Conservation (phyloP, 2,888 invertebrate species). For the Drosophila histrio region DNA sequence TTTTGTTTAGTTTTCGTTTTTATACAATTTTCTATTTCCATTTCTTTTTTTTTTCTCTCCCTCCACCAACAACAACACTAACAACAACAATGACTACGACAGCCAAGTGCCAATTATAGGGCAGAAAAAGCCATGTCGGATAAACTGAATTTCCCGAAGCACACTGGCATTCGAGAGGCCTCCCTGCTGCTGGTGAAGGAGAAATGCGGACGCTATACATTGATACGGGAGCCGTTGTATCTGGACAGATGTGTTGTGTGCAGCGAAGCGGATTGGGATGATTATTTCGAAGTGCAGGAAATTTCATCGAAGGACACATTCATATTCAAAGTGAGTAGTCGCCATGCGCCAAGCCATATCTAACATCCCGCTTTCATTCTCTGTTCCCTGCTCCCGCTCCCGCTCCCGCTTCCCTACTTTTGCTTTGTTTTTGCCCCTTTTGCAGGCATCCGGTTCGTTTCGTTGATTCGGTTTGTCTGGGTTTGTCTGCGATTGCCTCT, state of each 20-base stretch:
- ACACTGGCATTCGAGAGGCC: slow-evolving; percentile 92
- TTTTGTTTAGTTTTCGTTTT: slow-evolving; percentile 71
- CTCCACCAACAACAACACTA: slow-evolving; percentile 2
- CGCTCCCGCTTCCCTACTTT: not conserved
- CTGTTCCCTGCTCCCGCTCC: not conserved
- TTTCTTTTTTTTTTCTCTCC: slow-evolving; percentile 28
- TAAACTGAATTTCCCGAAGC: slow-evolving; percentile 88
- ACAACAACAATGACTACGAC: slow-evolving; percentile 42
- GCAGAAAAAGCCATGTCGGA: slow-evolving; percentile 87
- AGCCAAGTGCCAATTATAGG: slow-evolving; percentile 90
- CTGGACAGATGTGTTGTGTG: slow-evolving; percentile 95
- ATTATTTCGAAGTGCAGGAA: slow-evolving; percentile 98
- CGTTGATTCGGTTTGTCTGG: slow-evolving; percentile 18
- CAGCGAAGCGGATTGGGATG: slow-evolving; percentile 95
- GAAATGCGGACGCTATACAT: slow-evolving; percentile 93
- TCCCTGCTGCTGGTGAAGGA: slow-evolving; percentile 94
- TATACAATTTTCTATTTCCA: slow-evolving; percentile 63
- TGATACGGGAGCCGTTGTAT: slow-evolving; percentile 94
- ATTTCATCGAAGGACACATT: slow-evolving; percentile 96
- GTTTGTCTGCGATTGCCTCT: slow-evolving; percentile 10
- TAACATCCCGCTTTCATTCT: not conserved
- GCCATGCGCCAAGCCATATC: slow-evolving; percentile 10
- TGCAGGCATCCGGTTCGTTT: slow-evolving; percentile 41
- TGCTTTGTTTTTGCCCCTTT: slow-evolving; percentile 38
- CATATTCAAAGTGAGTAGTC: slow-evolving; percentile 92